Evolutionary conservation across 1,140 invertebrate genomes (phyloP).

Genomic region (Lucilia cuprina): DNA sequence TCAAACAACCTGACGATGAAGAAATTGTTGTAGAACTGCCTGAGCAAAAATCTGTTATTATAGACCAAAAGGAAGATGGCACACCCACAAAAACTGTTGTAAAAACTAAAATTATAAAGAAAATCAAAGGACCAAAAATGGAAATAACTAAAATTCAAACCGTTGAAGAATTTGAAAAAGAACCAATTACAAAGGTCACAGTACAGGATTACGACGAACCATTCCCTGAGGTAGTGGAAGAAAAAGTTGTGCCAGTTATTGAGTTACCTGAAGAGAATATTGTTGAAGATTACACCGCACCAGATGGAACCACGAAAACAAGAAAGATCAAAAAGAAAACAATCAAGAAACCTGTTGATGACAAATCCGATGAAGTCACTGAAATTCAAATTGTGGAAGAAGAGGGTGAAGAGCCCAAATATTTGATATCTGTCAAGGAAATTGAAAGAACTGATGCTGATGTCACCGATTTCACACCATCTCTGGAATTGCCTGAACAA

Average conservation of each 20-base stretch:
- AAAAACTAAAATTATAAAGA: constrained; percentile 62
- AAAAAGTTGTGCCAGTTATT: constrained; percentile 51
- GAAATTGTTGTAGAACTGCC: constrained; percentile 53
- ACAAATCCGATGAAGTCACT: constrained; percentile 44
- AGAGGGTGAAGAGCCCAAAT: constrained; percentile 48
- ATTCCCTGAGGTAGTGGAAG: constrained; percentile 52
- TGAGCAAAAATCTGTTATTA: constrained; percentile 52
- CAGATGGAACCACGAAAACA: constrained; percentile 44
- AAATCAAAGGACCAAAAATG: constrained; percentile 59
- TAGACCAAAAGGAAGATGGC: constrained; percentile 59
- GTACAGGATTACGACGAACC: constrained; percentile 55
- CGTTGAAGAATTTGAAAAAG: constrained; percentile 63
- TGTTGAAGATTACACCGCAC: constrained; percentile 33
- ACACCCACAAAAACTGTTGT: constrained; percentile 62
- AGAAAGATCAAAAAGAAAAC: constrained; percentile 52
- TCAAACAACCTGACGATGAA: constrained; percentile 42
- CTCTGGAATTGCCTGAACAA: constrained; percentile 59
- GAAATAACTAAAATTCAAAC: constrained; percentile 63
- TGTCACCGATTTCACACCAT: constrained; percentile 37
- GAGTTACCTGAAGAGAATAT: constrained; percentile 48
- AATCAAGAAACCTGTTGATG: constrained; percentile 50
- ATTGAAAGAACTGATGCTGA: constrained; percentile 37
- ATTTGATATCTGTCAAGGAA: constrained; percentile 47
- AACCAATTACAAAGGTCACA: constrained; percentile 57
- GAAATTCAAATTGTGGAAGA: constrained; percentile 52